Percentiles rank a stretch among this genome's conserved stretches.
These are phyloP conservation scores for Hymenochirus boettgeri DNA, from an alignment of 2,113 vertebrate species.

Conservation along the genomic window DNA sequence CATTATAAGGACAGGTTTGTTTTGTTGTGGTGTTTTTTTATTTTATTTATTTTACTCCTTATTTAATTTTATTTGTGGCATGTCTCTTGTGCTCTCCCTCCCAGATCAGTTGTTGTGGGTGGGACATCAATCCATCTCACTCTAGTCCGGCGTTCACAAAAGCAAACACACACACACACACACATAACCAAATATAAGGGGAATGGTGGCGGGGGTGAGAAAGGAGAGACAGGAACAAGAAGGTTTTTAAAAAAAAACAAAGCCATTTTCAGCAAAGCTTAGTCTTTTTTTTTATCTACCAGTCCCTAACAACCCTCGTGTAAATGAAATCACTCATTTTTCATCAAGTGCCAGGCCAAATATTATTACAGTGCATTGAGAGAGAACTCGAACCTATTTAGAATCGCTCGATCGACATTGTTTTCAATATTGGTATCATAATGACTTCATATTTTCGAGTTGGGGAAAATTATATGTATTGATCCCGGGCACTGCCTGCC, in stretches of 20 bases:
- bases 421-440: slow-evolving; percentile 94
- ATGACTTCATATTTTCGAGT: slow-evolving; percentile 96
- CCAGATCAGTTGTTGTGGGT: slow-evolving; percentile 2
- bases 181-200: slow-evolving; percentile 50
- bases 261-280: no score
- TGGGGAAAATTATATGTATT: slow-evolving; percentile 94
- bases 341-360: slow-evolving; percentile 83
- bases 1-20: slow-evolving; percentile 65
- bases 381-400: slow-evolving; percentile 96
- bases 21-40: slow-evolving; percentile 80
- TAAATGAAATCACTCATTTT: slow-evolving; percentile 84
- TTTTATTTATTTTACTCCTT: slow-evolving; percentile 49
- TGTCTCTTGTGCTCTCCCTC: slow-evolving; percentile 54
- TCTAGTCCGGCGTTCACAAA: slow-evolving; percentile 44
- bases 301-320: slow-evolving; percentile 56
- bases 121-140: slow-evolving; percentile 53
- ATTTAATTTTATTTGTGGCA: slow-evolving; percentile 8
- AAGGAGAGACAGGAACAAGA: slow-evolving; percentile 46
- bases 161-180: slow-evolving; percentile 45
- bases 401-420: slow-evolving; percentile 88
- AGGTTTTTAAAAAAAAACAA: slow-evolving; percentile 52
- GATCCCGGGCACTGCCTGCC: slow-evolving; percentile 70
- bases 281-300: slow-evolving; percentile 51
- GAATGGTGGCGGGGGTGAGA: slow-evolving; percentile 28
- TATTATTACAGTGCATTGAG: slow-evolving; percentile 79